Base-by-base conservation (phyloP, 2,113 vertebrate species). In the Typhlomys cinereus region DNA sequence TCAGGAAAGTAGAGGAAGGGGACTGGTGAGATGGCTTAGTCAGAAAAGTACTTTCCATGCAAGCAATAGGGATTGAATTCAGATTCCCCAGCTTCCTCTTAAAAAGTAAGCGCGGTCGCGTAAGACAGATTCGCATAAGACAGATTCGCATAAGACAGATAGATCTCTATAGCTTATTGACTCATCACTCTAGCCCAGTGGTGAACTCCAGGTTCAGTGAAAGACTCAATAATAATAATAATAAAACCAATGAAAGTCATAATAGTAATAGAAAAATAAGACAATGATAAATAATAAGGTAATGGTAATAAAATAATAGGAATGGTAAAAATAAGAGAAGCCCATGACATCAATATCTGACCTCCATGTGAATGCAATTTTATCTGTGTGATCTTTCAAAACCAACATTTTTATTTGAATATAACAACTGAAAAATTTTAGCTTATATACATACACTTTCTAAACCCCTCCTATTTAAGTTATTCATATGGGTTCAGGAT, bases 1-100 rank as follows among this genome's bases (percentile, higher is more conserved):
- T 93, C 57, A 91, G 31, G 29, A 91, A 85, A 31, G 44, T 91
- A 82, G 39, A 76, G 62, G 91, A 88, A 57, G n/a, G 36, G 50
- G 7, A 13, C 23, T 54, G 23, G 21, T 21, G 50, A 21, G 34
- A 36, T 39, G 74, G 11, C 21, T 54, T 11, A 25, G 34, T 36
- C 31, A 75, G 18, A 20, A 76, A 54, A 11, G 12, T 54, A n/a
- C 50, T 57, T 15, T 54, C 23, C 13, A 57, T 39, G 15, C n/a
- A 78, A 25, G 21, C n/a, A 39, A 15, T 5, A 57, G 39, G 21
- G 9, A 34, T 3, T 57, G n/a, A 57, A 39, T 78, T 20, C 57
- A 13, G 3, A 36, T 17, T 21, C 54, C 44, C 7, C n/a, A 78
- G 48, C 52, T n/a, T 50, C n/a, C 14, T n/a, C n/a, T n/a, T n/a